Conservation (phyloP, 2,888 invertebrate genomes). For the Lottia gigantea region DNA sequence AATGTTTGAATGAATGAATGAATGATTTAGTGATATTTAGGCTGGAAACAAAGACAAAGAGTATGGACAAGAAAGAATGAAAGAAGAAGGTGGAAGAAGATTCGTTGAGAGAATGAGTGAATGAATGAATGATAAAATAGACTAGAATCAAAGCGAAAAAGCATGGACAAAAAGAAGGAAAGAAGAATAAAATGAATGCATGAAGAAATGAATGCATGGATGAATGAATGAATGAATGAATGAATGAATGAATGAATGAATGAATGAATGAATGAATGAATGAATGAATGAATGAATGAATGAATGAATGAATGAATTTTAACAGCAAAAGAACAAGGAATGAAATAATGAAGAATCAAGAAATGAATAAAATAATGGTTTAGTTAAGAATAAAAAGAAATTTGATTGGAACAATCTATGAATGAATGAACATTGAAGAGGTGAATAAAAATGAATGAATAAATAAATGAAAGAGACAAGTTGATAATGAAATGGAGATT, state of each 20-base stretch:
- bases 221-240: neutral
- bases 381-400: neutral
- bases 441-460: no score
- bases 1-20: neutral
- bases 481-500: no score
- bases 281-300: neutral
- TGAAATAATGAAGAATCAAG: neutral
- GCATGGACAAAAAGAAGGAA: conserved; percentile 3
- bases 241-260: neutral
- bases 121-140: no score
- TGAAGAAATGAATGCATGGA: neutral
- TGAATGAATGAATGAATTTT: neutral
- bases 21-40: no score
- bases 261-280: neutral
- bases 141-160: no score
- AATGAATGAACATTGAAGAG: no score
- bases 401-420: no score
- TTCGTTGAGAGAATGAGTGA: conserved; percentile 3
- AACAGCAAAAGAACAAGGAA: neutral
- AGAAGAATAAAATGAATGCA: neutral
- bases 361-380: neutral
- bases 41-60: no score
- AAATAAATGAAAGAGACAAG: no score
- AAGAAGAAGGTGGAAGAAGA: no score
- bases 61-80: no score